Base-by-base conservation (phyloP, 2,888 invertebrate genomes). In the Agriopis aurantiaria region DNA sequence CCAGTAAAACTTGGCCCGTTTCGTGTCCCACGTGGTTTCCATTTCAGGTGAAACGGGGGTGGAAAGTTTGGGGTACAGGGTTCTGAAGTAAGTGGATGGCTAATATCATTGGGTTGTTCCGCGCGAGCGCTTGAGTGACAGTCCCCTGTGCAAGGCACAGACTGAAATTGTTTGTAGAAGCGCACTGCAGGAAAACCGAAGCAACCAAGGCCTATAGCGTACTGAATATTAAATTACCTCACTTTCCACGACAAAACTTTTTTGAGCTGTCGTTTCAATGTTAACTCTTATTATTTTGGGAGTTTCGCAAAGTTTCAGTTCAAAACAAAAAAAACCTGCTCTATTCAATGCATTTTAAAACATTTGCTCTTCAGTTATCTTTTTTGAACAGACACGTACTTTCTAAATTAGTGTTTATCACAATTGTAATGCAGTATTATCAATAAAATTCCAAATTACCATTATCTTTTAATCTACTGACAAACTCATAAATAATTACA, bases 71-170 rank as follows among this genome's bases (percentile, higher is more conserved):
- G 74, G 73, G 76, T 76, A 72, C 76, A 75, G 82, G 73, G 90
- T 78, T 88, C 91, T 81, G 65, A 65, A 71, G 75, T 83, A 81
- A 86, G 80, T 89, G 88, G 91, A 73, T 80, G 78, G 85, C 82
- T 86, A 88, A 88, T 90, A 86, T 87, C 88, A 88, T 88, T 88
- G 88, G 87, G 84, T 85, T 87, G 88, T 88, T 91, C 88, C 88
- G 83, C 86, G 84, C 88, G 87, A 87, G 82, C 82, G 87, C 85
- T 88, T 91, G 91, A 92, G 87, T 92, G 91, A 91, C 91, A 91
- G 89, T 89, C 91, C 91, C 91, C 87, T 83, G 87, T 87, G 88
- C 83, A 85, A 84, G 85, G 83, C 85, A 83, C 85, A 85, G 84
- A 83, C 87, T 84, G 82, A 84, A 86, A 85, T 86, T 88, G 87